Base-by-base conservation (phyloP, 2,888 invertebrate species). In the Mythimna vitellina region DNA sequence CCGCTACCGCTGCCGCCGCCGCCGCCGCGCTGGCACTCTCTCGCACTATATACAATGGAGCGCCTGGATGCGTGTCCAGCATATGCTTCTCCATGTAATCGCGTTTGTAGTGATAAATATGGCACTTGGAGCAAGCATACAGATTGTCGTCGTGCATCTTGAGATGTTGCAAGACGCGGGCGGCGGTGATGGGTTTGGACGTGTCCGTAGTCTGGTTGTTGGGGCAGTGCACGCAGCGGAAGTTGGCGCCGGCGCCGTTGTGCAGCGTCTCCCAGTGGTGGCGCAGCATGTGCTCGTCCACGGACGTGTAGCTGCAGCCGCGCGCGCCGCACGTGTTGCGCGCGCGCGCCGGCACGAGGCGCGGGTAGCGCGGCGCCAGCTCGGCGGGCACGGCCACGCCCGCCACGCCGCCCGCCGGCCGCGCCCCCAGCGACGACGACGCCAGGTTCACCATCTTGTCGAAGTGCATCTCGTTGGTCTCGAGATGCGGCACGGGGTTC, bases 391-490 rank as follows among this genome's bases (percentile, higher is more conserved):
- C 35, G 35, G 14, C 3, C 32, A 70, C 90, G 90, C 0, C 97
- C 97, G 78, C 93, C 93, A 1, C 89, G 88, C 1, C 90, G 83
- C 0, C 90, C 0, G 92, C 38, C 10, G 12, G 4, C 5, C 70
- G 93, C 2, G 86, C 85, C 1, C 80, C 82, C 25, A 91, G 84
- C 17, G 97, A 98, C 82, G 97, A 98, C n/a, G 97, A 97, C 0
- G 98, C 98, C 25, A 98, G 96, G 90, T 98, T 98, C 0, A 97
- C 96, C 98, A 98, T 98, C 90, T 97, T 98, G 90, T 98, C 98
- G 88, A 98, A 98, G 96, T 98, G 98, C 82, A 97, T 97, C 88
- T 98, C 98, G 81, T 97, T 97, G 56, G 97, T 97, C 82, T 98
- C 97, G 53, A 98, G 93, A 89, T 97, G 98, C 0, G 98, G 98